Evolutionary conservation across 2,888 invertebrate genomes (phyloP), one percentile per base, ranked within the genome.

Genomic region (Tetanocera ferruginea): DNA sequence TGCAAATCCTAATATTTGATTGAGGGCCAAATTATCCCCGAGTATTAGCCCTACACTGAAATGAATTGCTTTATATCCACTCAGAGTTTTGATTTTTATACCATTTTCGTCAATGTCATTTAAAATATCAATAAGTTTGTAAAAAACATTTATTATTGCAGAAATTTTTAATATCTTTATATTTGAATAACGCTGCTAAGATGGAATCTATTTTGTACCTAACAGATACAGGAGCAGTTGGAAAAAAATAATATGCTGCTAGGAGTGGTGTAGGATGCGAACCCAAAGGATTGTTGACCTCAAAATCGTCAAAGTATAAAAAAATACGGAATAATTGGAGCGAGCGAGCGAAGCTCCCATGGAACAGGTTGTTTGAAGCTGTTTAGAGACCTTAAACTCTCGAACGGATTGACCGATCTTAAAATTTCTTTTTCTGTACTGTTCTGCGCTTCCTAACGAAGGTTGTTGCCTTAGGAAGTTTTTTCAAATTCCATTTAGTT

Each of bases 71-170:
- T 69, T 66, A 28, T 64, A 43, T 6, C 76, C 78, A 60, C 57
- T 69, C n/a, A 67, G 34, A 43, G 49, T 67, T 23, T 69, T 19
- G 8, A 69, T 51, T 69, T 69, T 23, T 11, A 69, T 69, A 9
- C 69, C 69, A 69, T 49, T 69, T 43, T 49, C 19, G 8, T 49
- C 49, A 14, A 79, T 57, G 19, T 72, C 72, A 23, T 79, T 79
- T 11, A 79, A 14, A 60, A 71, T 66, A 17, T 76, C 67, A 8
- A 78, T 66, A 2, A 78, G 17, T 34, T 66, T 70, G 37, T 28
- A 76, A 17, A 78, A 78, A 72, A 23, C 76, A 71, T 72, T 25
- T 78, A 5, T 62, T 52, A 73, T 76, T 79, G 19, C 78, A 76
- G 25, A 72, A 76, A 11, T 31, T 55, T 64, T 72, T 78, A 5